Evolutionary conservation across 2,888 invertebrate species (phyloP), one percentile per base, ranked within the genome.

Genomic region (Pilophorus perplexus): DNA sequence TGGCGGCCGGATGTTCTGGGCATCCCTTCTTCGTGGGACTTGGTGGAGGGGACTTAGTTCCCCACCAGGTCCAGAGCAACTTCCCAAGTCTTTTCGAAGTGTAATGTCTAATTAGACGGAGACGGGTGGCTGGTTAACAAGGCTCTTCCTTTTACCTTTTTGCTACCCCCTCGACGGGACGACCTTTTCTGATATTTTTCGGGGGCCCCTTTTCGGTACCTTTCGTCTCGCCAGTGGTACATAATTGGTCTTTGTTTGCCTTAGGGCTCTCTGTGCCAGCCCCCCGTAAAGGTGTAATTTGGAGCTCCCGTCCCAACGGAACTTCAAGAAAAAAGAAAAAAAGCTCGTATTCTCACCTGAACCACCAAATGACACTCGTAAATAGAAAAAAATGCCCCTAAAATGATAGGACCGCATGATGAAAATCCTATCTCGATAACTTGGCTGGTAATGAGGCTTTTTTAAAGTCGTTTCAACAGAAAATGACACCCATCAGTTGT

Each of bases 1-100:
- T 62, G 62, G 62, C 62, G 62, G 62, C 62, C 46, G 62, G 62
- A 62, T 62, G 62, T 62, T 25, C 18, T 3, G 48, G n/a, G 42
- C 33, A 6, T 6, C 6, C 33, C 33, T 33, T 33, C 33, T 33
- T 12, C 33, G n/a, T n/a, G 12, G 33, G 12, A 33, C 6, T 33
- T 33, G 33, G 6, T 52, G 27, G 28, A 28, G 27, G 6, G 50
- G 50, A 33, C 27, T 25, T 27, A 23, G n/a, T 14, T 27, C 23
- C 28, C 27, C 14, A 12, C 16, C 50, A n/a, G 2, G 23, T 14
- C 18, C 48, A 6, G 2, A 1, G 5, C 12, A 6, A 1, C 12
- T 6, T 8, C 10, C 52, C 14, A 52, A 25, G 52, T 42, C 42
- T 38, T 22, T 55, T 38, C 22, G 3, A 10, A 33, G 59, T 42